Evolutionary conservation across 2,888 invertebrate genomes (phyloP).

Genomic region (Ectemnius cavifrons): DNA sequence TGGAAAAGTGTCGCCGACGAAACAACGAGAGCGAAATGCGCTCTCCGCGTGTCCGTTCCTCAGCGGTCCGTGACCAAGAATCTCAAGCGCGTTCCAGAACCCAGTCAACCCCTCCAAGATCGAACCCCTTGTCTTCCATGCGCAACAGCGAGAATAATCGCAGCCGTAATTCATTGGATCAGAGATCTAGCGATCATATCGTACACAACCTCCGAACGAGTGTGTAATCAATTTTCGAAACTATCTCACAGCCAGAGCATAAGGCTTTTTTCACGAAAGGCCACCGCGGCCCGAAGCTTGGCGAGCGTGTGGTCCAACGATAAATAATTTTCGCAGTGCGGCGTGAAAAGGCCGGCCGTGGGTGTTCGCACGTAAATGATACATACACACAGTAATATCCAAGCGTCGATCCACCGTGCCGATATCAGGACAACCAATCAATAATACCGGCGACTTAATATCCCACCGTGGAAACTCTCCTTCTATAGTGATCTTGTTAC

Average conservation of each 20-base stretch:
- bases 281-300: not conserved
- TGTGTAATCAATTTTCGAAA: too few species aligned
- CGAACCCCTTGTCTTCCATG: too few species aligned
- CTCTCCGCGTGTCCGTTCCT: conserved; percentile 28
- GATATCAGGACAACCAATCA: conserved; percentile 60
- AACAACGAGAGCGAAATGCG: conserved; percentile 8
- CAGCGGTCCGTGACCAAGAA: conserved; percentile 48
- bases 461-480: conserved; percentile 40
- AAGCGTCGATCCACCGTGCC: conserved; percentile 53
- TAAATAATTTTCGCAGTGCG: conserved; percentile 63
- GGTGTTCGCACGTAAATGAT: conserved; percentile 56
- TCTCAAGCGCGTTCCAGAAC: conserved; percentile 20
- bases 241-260: too few species aligned
- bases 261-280: too few species aligned
- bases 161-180: too few species aligned
- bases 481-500: conserved; percentile 14
- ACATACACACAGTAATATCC: conserved; percentile 51
- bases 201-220: too few species aligned
- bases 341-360: conserved; percentile 60
- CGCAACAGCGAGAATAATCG: not conserved
- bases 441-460: conserved; percentile 58
- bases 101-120: not conserved
- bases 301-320: conserved; percentile 40
- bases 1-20: conserved; percentile 45
- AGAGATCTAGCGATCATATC: too few species aligned